These are phyloP conservation scores for Thera britannica DNA, from an alignment of 2,888 invertebrate genomes.

Conservation along the genomic window DNA sequence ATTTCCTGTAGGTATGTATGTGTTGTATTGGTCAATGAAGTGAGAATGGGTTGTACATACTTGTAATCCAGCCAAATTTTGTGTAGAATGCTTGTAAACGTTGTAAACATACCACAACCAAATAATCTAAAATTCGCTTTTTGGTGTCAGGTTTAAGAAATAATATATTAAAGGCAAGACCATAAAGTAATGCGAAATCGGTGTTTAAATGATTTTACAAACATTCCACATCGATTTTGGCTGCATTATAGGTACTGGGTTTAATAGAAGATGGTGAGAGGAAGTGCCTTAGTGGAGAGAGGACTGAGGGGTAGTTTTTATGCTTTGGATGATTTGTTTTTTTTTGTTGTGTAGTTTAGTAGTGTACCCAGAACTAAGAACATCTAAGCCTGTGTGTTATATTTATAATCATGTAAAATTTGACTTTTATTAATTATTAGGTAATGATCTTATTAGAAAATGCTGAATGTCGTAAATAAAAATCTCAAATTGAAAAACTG, in stretches of 20 bases:
- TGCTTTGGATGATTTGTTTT: conserved; percentile 28
- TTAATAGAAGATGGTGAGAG: conserved; percentile 42
- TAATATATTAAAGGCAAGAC: too few relatives aligned
- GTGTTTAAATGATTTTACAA: too few relatives aligned
- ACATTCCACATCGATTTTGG: too few relatives aligned
- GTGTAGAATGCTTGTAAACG: too few relatives aligned
- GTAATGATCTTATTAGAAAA: conserved; percentile 7
- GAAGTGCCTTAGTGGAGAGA: conserved; percentile 51
- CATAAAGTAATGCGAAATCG: too few relatives aligned
- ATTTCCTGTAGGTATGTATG: not conserved
- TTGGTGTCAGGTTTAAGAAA: too few relatives aligned
- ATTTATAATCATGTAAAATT: not conserved
- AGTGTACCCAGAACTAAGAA: too few relatives aligned
- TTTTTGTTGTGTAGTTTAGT: conserved; percentile 13
- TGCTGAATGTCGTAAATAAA: conserved; percentile 33
- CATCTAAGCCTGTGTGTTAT: not conserved
- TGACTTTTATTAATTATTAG: not conserved
- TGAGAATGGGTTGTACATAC: not conserved
- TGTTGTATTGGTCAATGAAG: not conserved
- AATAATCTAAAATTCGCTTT: too few relatives aligned
- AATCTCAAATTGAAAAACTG: conserved; percentile 19
- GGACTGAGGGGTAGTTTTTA: conserved; percentile 44
- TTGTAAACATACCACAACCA: too few relatives aligned
- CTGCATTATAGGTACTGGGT: not conserved
- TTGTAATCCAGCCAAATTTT: too few relatives aligned